Evolutionary conservation across 2,797 vertebrate species (phyloP).

Genomic region (Amphiprion clarkii): DNA sequence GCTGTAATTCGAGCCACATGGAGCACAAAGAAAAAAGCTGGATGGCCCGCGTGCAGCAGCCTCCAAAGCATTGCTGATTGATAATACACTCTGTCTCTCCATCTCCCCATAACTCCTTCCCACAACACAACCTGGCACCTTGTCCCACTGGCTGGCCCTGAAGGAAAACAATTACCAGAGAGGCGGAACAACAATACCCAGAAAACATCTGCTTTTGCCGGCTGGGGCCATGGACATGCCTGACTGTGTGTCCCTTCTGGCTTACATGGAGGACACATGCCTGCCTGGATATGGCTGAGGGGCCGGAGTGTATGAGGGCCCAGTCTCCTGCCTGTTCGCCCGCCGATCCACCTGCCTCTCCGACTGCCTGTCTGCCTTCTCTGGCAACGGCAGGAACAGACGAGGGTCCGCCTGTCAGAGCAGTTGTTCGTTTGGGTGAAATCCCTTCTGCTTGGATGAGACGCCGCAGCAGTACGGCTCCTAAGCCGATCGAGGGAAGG

Average conservation of each 20-base stretch:
- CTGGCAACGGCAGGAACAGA: slow-evolving; percentile 77
- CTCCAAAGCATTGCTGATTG: slow-evolving; percentile 48
- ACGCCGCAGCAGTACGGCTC: slow-evolving; percentile 62
- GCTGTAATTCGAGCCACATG: slow-evolving; percentile 48
- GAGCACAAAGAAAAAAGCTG: slow-evolving; percentile 39
- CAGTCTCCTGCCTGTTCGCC: slow-evolving; percentile 59
- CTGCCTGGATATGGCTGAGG: slow-evolving; percentile 63
- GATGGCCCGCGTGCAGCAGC: slow-evolving; percentile 48
- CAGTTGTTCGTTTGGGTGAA: slow-evolving; percentile 78
- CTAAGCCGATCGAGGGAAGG: slow-evolving; percentile 41
- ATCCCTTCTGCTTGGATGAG: slow-evolving; percentile 71
- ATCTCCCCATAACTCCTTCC: slow-evolving; percentile 66
- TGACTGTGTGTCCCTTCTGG: slow-evolving; percentile 74
- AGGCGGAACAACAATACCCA: slow-evolving; percentile 81
- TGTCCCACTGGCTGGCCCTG: slow-evolving; percentile 73
- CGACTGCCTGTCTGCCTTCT: slow-evolving; percentile 60
- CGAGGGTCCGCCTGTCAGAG: slow-evolving; percentile 80
- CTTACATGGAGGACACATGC: slow-evolving; percentile 69
- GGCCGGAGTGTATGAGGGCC: slow-evolving; percentile 40
- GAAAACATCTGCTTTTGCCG: slow-evolving; percentile 84
- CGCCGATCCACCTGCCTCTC: slow-evolving; percentile 71
- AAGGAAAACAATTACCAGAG: slow-evolving; percentile 82
- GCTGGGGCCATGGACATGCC: slow-evolving; percentile 69
- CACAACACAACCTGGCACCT: slow-evolving; percentile 80
- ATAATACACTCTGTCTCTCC: slow-evolving; percentile 63